Evolutionary conservation across 2,888 invertebrate genomes (phyloP).

Genomic region (Catocala sponsa): DNA sequence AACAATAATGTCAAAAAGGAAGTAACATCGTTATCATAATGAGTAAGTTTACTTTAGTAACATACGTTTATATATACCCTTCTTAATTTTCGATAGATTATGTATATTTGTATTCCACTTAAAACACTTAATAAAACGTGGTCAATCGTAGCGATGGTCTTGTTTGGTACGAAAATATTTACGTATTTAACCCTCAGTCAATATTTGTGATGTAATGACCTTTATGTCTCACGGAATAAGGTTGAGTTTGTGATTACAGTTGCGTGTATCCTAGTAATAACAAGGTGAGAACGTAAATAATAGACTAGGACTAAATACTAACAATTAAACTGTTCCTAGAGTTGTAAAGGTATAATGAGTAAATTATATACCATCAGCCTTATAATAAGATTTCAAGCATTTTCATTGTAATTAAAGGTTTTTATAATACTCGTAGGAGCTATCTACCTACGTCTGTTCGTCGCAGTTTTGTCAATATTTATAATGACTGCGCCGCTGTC

Average conservation of each 20-base stretch:
- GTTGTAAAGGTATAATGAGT: neutral
- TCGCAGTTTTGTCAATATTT: too few species aligned
- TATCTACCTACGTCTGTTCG: too few species aligned
- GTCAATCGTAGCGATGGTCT: slow-evolving; percentile 23
- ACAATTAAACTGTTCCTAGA: slow-evolving; percentile 17
- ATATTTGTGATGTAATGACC: slow-evolving; percentile 33
- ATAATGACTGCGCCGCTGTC: too few species aligned
- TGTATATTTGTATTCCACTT: neutral
- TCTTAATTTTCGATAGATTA: neutral
- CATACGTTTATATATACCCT: neutral
- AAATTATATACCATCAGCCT: neutral
- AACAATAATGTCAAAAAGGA: too few species aligned
- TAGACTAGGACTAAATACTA: slow-evolving; percentile 20
- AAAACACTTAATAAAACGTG: neutral
- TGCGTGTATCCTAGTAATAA: slow-evolving; percentile 33
- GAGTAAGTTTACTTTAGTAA: neutral
- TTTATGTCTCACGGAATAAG: slow-evolving; percentile 25
- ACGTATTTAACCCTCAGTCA: slow-evolving; percentile 11
- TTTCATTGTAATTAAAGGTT: too few species aligned
- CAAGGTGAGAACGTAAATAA: slow-evolving; percentile 33
- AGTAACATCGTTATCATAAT: too few species aligned
- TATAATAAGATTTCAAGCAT: too few species aligned
- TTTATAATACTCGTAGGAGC: too few species aligned
- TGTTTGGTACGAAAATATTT: slow-evolving; percentile 31
- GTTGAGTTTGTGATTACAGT: slow-evolving; percentile 30